Conservation (phyloP, 2,113 vertebrate species). For the Macaca nemestrina region DNA sequence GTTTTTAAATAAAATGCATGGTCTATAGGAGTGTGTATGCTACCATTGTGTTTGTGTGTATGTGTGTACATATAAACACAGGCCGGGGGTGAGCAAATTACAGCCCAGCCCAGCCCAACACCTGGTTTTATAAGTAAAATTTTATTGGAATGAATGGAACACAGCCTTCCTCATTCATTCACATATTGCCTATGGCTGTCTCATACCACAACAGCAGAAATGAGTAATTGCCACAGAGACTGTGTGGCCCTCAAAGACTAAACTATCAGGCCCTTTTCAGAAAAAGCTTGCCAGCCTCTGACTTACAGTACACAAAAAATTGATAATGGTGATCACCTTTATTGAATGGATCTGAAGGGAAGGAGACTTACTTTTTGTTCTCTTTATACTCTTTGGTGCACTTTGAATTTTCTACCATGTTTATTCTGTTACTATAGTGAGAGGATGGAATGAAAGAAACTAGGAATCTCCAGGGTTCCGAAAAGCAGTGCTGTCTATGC, state of each 20-base stretch:
- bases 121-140: neutral
- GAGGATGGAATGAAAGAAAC: neutral
- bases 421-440: neutral
- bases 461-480: neutral
- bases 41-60: neutral
- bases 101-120: neutral
- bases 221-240: neutral
- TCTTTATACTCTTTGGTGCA: neutral
- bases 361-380: neutral
- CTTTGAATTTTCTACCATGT: neutral
- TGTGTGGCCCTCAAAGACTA: neutral
- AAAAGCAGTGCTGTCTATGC: neutral
- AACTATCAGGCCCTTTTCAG: neutral
- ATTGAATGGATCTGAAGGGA: neutral
- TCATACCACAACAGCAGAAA: neutral
- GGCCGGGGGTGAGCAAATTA: neutral
- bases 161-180: neutral
- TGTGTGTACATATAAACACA: neutral
- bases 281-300: neutral
- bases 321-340: neutral
- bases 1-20: neutral
- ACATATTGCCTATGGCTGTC: neutral
- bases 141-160: neutral
- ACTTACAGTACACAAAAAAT: neutral
- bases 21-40: neutral